Percentiles rank a stretch among this genome's conserved stretches.
These are phyloP conservation scores for Ophioninae sp. DNA, from an alignment of 2,888 invertebrate genomes.

Conservation along the genomic window DNA sequence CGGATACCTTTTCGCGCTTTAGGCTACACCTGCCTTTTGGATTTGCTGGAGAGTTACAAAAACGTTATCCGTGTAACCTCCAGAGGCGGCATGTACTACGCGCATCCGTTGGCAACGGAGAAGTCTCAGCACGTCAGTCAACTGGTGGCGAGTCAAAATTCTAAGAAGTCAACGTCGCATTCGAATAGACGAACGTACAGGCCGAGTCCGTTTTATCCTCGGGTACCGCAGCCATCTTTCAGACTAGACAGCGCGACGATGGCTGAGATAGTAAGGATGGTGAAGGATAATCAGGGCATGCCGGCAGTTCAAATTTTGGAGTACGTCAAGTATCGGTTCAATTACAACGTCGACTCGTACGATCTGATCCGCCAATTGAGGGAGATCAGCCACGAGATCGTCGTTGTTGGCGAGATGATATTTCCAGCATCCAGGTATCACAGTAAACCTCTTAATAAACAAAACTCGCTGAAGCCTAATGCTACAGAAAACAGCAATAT, in stretches of 20 bases:
- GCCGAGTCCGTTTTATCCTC: constrained; percentile 31
- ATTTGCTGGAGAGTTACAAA: constrained; percentile 66
- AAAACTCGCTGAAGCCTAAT: not conserved
- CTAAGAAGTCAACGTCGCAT: not conserved
- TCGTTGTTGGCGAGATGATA: constrained; percentile 27
- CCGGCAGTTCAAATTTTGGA: constrained; percentile 38
- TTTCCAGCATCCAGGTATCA: constrained; percentile 35
- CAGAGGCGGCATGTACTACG: constrained; percentile 26
- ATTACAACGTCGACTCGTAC: constrained; percentile 31
- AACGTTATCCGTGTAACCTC: constrained; percentile 20
- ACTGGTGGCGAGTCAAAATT: constrained; percentile 70
- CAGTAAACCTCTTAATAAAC: not conserved
- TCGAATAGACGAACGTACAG: not conserved
- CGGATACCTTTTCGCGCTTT: constrained; percentile 70
- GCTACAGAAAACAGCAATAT: not conserved
- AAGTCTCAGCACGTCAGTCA: constrained; percentile 70
- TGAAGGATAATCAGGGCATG: constrained; percentile 63
- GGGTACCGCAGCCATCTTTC: not conserved
- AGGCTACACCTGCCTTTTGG: constrained; percentile 61
- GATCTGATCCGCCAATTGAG: constrained; percentile 65
- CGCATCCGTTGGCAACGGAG: constrained; percentile 66
- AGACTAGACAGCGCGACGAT: constrained; percentile 44
- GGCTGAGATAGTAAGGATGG: constrained; percentile 44
- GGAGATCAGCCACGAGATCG: constrained; percentile 62
- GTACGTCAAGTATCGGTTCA: not conserved